A percentile compares a stretch with the other conserved stretches of the same genome.
These are phyloP conservation scores for Clarias laeviceps DNA, from an alignment of 2,797 vertebrate genomes.

Conservation along the genomic window DNA sequence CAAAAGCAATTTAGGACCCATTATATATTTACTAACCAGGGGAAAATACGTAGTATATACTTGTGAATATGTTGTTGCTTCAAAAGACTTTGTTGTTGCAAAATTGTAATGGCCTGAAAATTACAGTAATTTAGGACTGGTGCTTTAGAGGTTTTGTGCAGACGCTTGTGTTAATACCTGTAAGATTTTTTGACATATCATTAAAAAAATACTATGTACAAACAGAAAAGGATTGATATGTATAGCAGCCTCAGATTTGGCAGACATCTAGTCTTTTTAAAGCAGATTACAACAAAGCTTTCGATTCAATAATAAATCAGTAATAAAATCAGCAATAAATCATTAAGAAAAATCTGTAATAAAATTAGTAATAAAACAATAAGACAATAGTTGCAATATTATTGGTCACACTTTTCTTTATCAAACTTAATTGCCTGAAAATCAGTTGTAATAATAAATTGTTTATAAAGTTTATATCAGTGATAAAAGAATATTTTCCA, in stretches of 20 bases:
- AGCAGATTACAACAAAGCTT: background rate
- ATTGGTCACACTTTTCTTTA: background rate
- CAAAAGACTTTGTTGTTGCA: constrained; percentile 22
- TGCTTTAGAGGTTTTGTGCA: constrained; percentile 2
- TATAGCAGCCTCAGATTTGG: background rate
- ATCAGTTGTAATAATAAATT: background rate
- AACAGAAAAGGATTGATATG: background rate
- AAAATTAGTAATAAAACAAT: background rate
- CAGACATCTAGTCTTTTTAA: background rate
- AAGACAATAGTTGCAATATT: background rate
- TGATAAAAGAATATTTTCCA: background rate
- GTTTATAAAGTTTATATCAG: background rate
- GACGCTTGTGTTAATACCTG: background rate
- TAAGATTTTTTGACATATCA: background rate
- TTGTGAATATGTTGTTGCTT: constrained; percentile 18
- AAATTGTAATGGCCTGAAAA: constrained; percentile 18
- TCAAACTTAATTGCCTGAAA: background rate
- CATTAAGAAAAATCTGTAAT: too few relatives aligned
- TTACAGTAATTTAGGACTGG: constrained; percentile 16
- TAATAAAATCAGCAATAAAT: too few relatives aligned
- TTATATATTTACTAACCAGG: background rate
- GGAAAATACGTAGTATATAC: constrained; percentile 1
- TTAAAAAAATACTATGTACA: constrained; percentile 13
- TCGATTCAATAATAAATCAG: background rate
- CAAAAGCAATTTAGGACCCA: background rate